Conservation (phyloP, 2,888 invertebrate genomes). For the Autographa gamma region DNA sequence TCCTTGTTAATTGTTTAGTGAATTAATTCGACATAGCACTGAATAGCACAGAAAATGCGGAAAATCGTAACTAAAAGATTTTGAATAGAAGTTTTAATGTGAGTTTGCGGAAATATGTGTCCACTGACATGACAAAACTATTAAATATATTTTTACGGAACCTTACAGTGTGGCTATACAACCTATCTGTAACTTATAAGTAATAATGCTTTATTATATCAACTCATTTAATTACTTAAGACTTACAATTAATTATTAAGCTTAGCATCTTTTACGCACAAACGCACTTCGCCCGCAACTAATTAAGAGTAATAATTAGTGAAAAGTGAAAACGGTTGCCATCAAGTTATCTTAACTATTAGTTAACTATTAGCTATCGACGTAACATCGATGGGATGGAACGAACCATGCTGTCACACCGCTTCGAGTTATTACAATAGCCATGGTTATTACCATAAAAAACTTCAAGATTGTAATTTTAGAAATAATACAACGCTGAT, state of each 20-base stretch:
- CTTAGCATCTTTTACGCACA: background rate
- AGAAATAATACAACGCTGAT: too few species aligned
- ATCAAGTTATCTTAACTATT: background rate
- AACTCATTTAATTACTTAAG: too few species aligned
- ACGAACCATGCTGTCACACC: slow-evolving; percentile 25
- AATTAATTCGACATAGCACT: background rate
- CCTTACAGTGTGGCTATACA: too few species aligned
- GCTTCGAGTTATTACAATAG: background rate
- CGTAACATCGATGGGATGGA: slow-evolving; percentile 25
- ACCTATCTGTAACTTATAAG: too few species aligned
- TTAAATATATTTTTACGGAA: too few species aligned
- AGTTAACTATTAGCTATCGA: background rate
- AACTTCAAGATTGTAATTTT: background rate
- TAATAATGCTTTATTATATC: too few species aligned
- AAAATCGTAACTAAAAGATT: background rate
- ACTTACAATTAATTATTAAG: too few species aligned
- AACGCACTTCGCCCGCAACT: background rate
- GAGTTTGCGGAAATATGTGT: too few species aligned
- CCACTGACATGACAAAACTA: too few species aligned
- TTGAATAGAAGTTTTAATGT: too few species aligned
- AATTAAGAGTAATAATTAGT: background rate
- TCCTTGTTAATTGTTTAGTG: slow-evolving; percentile 29
- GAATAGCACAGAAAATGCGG: background rate
- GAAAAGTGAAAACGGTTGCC: slow-evolving; percentile 42
- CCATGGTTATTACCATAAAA: background rate